These are phyloP conservation scores for Rhagium mordax DNA, from an alignment of 2,888 invertebrate species.

Conservation along the genomic window DNA sequence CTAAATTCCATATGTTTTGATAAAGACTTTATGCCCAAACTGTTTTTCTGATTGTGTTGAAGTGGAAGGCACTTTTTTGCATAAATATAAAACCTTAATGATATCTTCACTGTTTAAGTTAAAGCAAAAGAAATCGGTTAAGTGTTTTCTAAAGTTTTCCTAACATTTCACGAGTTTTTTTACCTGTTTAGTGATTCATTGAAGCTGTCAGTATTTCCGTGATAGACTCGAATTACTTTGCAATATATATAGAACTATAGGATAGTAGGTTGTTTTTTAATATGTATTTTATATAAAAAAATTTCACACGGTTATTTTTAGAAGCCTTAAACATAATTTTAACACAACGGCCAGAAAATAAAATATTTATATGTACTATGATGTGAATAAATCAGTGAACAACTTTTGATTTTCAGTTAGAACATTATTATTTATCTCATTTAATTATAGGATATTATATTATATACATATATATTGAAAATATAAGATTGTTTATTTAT, in stretches of 20 bases:
- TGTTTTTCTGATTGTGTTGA: not conserved
- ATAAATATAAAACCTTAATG: too few species aligned
- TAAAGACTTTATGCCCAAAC: not conserved
- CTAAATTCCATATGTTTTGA: too few species aligned
- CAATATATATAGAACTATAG: not conserved
- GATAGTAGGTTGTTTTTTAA: not conserved
- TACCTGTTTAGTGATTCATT: not conserved
- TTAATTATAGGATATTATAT: not conserved
- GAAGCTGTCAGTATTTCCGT: not conserved
- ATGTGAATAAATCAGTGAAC: constrained; percentile 33
- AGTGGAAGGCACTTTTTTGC: not conserved
- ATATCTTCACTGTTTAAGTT: not conserved
- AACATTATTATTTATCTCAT: constrained; percentile 2
- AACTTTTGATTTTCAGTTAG: constrained; percentile 28
- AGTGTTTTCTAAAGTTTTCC: not conserved
- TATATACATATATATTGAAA: constrained; percentile 5
- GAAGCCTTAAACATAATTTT: constrained; percentile 22
- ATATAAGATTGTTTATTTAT: constrained; percentile 39
- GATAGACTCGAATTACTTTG: not conserved
- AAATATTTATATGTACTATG: constrained; percentile 1
- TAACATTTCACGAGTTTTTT: not conserved
- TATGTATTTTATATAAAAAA: not conserved
- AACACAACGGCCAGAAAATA: constrained; percentile 10
- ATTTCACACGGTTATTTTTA: not conserved
- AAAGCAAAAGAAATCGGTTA: not conserved